Percentiles rank a stretch among this genome's conserved stretches.
These are phyloP conservation scores for Coryphaenoides rupestris DNA, from an alignment of 2,113 vertebrate genomes.

Conservation along the genomic window DNA sequence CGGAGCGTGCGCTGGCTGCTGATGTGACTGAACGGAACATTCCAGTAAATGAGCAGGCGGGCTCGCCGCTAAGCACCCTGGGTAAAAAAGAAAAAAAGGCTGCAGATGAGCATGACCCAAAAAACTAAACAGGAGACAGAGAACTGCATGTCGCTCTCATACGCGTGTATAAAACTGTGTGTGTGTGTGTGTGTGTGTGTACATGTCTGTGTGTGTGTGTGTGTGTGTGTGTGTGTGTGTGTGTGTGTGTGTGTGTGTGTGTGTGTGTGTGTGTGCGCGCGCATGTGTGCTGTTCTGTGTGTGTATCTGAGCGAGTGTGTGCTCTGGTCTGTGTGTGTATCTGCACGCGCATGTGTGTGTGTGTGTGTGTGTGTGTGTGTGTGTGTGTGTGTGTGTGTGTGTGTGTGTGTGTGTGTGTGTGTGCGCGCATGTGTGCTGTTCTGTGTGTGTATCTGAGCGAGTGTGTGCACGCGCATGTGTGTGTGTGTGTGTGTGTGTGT, in stretches of 20 bases:
- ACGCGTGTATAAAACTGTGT: too few species aligned
- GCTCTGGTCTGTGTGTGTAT: constrained; percentile 22
- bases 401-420: constrained; percentile 30
- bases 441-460: too few species aligned
- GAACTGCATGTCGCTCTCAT: not conserved
- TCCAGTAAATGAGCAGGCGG: constrained; percentile 33
- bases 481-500: not conserved
- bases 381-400: constrained; percentile 5
- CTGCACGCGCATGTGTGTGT: not conserved
- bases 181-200: too few species aligned
- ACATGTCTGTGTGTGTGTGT: too few species aligned
- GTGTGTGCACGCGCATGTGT: not conserved
- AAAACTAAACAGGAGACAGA: constrained; percentile 38
- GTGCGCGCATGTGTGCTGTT: constrained; percentile 29
- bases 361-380: constrained; percentile 27
- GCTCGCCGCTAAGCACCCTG: constrained; percentile 59
- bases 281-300: constrained; percentile 13
- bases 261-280: too few species aligned
- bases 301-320: constrained; percentile 17
- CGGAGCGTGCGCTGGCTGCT: constrained; percentile 61
- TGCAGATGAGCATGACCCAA: constrained; percentile 56
- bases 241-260: too few species aligned
- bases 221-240: too few species aligned
- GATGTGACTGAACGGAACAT: constrained; percentile 62
- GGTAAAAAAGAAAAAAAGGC: constrained; percentile 66